Base-by-base conservation (phyloP, 1,140 invertebrate genomes). In the Drosophila albomicans region DNA sequence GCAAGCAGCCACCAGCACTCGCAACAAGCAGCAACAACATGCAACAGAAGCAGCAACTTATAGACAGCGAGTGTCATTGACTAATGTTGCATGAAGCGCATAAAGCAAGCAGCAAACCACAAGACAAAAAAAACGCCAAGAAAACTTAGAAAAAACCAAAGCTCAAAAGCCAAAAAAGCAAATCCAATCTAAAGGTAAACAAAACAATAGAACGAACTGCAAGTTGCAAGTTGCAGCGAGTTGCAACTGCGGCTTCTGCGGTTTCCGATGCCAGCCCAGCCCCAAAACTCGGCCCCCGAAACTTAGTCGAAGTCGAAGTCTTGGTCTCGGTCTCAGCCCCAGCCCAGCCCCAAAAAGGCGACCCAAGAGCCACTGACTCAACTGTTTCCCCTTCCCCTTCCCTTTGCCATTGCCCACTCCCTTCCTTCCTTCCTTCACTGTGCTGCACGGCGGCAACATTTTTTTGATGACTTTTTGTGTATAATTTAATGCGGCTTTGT, bases 51-150 rank as follows among this genome's bases (percentile, higher is more conserved):
- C 57, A 10, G 41, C 58, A 63, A 32, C 43, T 35, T 46, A 49
- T 49, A 56, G 38, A n/a, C 61, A 46, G 54, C 68, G 69, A 84
- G 77, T 84, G 81, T 84, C 81, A 85, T 84, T 84, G 81, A 84
- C 81, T 84, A 85, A 85, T 85, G 81, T 85, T 78, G 81, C 81
- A 85, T 85, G 81, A 84, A 84, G 81, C 81, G 81, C 77, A 84
- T 74, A 85, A 85, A 81, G 81, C 81, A 77, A 52, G 35, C 54
- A 48, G 58, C 54, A 84, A 82, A 82, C 81, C 81, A 73, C 81
- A 82, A 84, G 67, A 75, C 7, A 38, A 10, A 2, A 38, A 38
- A 20, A 20, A 20, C 0, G 2, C 7, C 35, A 38, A 32, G 7
- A 32, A 77, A 78, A 15, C 43, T 11, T 6, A 32, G 7, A 65